Base-by-base conservation (phyloP, 2,113 vertebrate species). In the Addax nasomaculatus region DNA sequence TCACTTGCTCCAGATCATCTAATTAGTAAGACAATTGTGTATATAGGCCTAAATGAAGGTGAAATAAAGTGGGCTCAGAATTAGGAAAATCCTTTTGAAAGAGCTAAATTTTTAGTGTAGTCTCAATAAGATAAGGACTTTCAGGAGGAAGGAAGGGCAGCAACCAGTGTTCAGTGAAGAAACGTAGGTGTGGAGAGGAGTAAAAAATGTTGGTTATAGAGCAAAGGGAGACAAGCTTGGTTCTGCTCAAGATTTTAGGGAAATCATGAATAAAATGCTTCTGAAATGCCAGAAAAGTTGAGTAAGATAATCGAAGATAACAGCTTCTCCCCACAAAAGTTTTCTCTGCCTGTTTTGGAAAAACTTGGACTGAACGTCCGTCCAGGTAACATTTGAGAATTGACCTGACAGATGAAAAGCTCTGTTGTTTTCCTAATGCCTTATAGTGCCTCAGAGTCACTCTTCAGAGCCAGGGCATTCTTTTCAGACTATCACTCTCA, bases 401-500 rank as follows among this genome's bases (percentile, higher is more conserved):
- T 73, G 49, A 80, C 29, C 13, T 12, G 33, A 81, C 39, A 51
- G 15, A 29, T 39, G 49, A 73, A 58, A 90, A 86, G 23, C 39
- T 60, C 23, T 80, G 5, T 13, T 25, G 12, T 60, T 94, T 86
- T 60, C 29, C 36, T 78, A 12, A 29, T 70, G 25, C 73, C 76
- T 78, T 30, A 81, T 4, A 15, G 13, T 60, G 51, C 47, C 33
- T 14, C 1, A 6, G 58, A 64, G 36, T 88, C 53, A 53, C 29
- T n/a, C 47, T 64, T 49, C 33, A 58, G 51, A 90, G 33, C 51
- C 47, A 57, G 36, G 51, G 15, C 23, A 21, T 55, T 91, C 39
- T 97, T 81, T 91, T 57, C 23, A 88, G 73, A 36, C 19, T 39
- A 30, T 47, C 57, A 55, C 62, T 84, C 45, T 88, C 78, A 51